Evolutionary conservation across 2,113 vertebrate species (phyloP).

Genomic region (Odobenus rosmarus): DNA sequence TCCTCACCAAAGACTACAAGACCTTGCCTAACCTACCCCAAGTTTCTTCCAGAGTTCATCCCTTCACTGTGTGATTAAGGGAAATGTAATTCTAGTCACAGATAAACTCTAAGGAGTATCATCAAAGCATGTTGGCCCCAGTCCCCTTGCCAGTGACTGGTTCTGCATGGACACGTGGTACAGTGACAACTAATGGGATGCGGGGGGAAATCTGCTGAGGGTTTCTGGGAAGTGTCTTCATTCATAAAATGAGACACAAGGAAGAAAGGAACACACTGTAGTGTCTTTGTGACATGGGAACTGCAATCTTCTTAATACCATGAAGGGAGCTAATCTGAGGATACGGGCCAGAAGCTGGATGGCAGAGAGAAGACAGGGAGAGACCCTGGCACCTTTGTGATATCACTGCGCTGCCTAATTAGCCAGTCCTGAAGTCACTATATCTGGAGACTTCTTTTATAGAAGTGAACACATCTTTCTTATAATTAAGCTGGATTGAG

Average conservation of each 20-base stretch:
- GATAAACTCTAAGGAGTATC: background rate
- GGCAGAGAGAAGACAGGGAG: background rate
- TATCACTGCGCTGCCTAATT: background rate
- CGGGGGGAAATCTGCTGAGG: background rate
- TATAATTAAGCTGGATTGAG: background rate
- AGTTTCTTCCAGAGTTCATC: background rate
- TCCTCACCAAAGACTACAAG: background rate
- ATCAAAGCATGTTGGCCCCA: background rate
- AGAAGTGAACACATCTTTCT: background rate
- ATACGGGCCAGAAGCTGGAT: background rate
- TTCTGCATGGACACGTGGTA: background rate
- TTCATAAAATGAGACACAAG: constrained; percentile 12
- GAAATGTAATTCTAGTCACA: background rate
- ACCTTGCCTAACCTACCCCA: background rate
- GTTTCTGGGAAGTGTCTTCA: background rate
- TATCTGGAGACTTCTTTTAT: background rate
- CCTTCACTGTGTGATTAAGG: background rate
- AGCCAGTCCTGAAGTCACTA: background rate
- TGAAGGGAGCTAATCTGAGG: background rate
- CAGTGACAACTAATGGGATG: background rate
- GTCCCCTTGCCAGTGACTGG: background rate
- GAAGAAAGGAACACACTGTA: background rate
- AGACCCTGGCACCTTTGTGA: background rate
- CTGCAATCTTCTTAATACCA: background rate
- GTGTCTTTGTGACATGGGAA: background rate